Evolutionary conservation across 2,888 invertebrate species (phyloP), one percentile per base, ranked within the genome.

Genomic region (Copidosoma aretas): DNA sequence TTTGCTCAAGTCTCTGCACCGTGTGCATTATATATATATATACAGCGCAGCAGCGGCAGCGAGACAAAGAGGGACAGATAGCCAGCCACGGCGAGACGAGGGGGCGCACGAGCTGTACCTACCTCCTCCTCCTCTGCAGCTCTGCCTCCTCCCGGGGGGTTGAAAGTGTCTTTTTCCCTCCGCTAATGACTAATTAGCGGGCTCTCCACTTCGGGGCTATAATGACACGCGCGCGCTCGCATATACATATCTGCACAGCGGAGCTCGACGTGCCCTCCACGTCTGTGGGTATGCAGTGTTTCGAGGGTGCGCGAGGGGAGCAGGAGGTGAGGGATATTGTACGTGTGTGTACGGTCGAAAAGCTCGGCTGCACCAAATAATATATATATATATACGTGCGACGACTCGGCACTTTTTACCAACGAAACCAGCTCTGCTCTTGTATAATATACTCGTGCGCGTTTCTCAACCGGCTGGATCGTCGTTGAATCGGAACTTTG

Each of bases 111-210:
- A 39, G 39, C 15, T 8, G 43, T 12, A 46, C 8, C 53, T 14
- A 15, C 62, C 60, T n/a, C 21, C 24, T 17, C 43, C 14, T 22
- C 43, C 17, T 17, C 22, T 43, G 19, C 53, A 19, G 19, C 53
- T 12, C 22, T 24, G 15, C 54, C 56, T 24, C 17, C 24, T 56
- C 56, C 12, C 32, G 52, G 22, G n/a, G 1, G 51, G 80, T 80
- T 80, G 59, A 75, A 80, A 82, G 80, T 82, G 81, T 82, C 82
- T 82, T 83, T 83, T 82, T 81, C 80, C n/a, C 80, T 78, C 77
- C 79, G 79, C 82, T 82, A 83, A 83, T 83, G 83, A 83, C 82
- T 83, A 83, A 83, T 83, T 83, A 83, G 83, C 82, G 81, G 78
- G 76, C 80, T 80, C 82, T 80, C 78, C 76, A 79, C 77, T 78